A percentile compares a stretch with the other conserved stretches of the same genome.
phyloP scores from a whole-genome alignment of 2,797 vertebrate genomes.

The Lutjanus argentimaculatus region DNA sequence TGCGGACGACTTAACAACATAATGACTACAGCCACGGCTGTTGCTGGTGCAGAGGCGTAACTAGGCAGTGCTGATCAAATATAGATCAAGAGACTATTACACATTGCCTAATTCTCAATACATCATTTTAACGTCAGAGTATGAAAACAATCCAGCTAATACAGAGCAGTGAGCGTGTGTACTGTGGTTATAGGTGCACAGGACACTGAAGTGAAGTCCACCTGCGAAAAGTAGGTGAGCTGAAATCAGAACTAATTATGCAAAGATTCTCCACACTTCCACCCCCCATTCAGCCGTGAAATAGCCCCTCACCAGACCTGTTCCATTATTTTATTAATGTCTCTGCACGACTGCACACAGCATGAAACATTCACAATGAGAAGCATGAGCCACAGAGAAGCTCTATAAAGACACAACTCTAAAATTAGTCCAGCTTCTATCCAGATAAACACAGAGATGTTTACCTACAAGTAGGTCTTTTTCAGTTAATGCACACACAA shows the following conservation, averaged over 20 bases:
- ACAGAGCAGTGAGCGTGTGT: neutral
- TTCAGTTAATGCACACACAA: neutral
- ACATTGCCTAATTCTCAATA: no score
- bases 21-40: no score
- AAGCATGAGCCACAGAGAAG: constrained; percentile 25
- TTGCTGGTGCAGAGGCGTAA: no score
- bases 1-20: no score
- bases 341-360: constrained; percentile 23
- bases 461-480: neutral
- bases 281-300: constrained; percentile 48
- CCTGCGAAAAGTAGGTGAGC: constrained; percentile 35
- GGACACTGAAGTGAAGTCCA: constrained; percentile 16
- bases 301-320: constrained; percentile 36
- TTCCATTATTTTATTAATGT: constrained; percentile 51
- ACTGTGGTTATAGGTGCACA: neutral
- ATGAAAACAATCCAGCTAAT: neutral
- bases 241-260: constrained; percentile 54
- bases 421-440: constrained; percentile 3
- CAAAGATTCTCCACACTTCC: constrained; percentile 53
- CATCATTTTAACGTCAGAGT: constrained; percentile 4
- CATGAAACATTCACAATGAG: constrained; percentile 34
- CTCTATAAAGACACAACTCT: neutral
- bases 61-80: no score
- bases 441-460: neutral
- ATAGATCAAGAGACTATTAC: no score